Percentiles rank a stretch among this genome's conserved stretches.
Evolutionary conservation across 2,113 vertebrate genomes (phyloP).

Genomic region (Cheilinus undulatus): DNA sequence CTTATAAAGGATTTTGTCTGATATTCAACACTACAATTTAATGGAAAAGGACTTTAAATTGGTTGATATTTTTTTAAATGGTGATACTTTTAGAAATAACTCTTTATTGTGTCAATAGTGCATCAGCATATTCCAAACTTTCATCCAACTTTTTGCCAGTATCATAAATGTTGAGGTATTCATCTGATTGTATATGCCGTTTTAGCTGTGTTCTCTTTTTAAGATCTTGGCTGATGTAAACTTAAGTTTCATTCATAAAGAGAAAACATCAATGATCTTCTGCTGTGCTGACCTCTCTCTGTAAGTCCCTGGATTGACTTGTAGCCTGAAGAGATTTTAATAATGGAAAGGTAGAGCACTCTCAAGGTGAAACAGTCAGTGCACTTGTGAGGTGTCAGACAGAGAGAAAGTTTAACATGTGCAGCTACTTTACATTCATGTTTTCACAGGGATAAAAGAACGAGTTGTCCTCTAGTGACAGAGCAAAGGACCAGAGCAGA

Average conservation of each 20-base stretch:
- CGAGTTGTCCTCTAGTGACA: constrained; percentile 22
- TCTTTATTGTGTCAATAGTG: too few relatives aligned
- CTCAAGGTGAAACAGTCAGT: constrained; percentile 52
- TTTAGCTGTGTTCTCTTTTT: too few relatives aligned
- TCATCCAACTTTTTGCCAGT: too few relatives aligned
- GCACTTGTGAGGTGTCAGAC: constrained; percentile 51
- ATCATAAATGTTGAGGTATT: too few relatives aligned
- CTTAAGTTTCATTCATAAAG: constrained; percentile 41
- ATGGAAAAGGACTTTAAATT: too few relatives aligned
- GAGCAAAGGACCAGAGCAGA: background rate
- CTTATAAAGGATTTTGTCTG: too few relatives aligned
- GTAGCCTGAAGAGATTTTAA: constrained; percentile 27
- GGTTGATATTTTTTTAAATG: too few relatives aligned
- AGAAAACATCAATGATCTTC: background rate
- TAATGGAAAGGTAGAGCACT: constrained; percentile 36
- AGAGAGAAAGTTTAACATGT: constrained; percentile 36
- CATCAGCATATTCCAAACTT: too few relatives aligned
- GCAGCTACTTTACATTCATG: constrained; percentile 45
- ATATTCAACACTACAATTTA: too few relatives aligned
- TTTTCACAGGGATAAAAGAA: constrained; percentile 37
- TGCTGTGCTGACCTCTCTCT: background rate
- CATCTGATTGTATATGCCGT: too few relatives aligned
- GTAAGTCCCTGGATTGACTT: constrained; percentile 7
- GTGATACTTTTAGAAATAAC: too few relatives aligned
- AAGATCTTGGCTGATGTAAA: background rate